A percentile compares a stretch with the other conserved stretches of the same genome.
These are phyloP conservation scores for Mormyrus lacerda DNA, from an alignment of 2,113 vertebrate species.

Conservation along the genomic window DNA sequence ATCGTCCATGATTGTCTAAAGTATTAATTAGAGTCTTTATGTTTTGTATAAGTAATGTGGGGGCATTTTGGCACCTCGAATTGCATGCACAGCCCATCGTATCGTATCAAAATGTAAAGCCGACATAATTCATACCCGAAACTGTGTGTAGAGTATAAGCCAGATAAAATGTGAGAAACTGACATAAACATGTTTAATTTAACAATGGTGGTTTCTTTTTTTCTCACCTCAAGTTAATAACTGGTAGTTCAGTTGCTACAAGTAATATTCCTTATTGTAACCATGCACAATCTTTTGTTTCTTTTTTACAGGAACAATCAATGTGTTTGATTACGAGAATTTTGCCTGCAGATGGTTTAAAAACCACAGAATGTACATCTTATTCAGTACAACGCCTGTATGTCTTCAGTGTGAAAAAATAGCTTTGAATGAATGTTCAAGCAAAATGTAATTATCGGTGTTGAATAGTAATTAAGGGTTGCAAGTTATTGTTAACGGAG, in stretches of 20 bases:
- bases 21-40: slow-evolving; percentile 58
- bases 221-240: not conserved
- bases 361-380: not conserved
- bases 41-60: slow-evolving; percentile 62
- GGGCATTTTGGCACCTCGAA: slow-evolving; percentile 74
- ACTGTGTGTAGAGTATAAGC: slow-evolving; percentile 53
- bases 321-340: not conserved
- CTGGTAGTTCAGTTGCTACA: not conserved
- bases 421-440: not conserved
- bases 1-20: slow-evolving; percentile 58
- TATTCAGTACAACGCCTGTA: not conserved
- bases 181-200: slow-evolving; percentile 62
- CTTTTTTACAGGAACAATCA: not conserved
- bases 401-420: not conserved
- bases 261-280: not conserved
- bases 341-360: not conserved
- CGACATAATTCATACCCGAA: slow-evolving; percentile 43
- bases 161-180: slow-evolving; percentile 50
- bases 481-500: not conserved
- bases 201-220: slow-evolving; percentile 20
- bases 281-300: not conserved
- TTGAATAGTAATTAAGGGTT: not conserved
- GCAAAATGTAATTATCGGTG: not conserved
- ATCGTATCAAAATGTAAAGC: slow-evolving; percentile 45
- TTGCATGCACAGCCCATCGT: slow-evolving; percentile 71